These are phyloP conservation scores for Balaeniceps rex DNA, from an alignment of 2,113 vertebrate genomes.

Conservation along the genomic window DNA sequence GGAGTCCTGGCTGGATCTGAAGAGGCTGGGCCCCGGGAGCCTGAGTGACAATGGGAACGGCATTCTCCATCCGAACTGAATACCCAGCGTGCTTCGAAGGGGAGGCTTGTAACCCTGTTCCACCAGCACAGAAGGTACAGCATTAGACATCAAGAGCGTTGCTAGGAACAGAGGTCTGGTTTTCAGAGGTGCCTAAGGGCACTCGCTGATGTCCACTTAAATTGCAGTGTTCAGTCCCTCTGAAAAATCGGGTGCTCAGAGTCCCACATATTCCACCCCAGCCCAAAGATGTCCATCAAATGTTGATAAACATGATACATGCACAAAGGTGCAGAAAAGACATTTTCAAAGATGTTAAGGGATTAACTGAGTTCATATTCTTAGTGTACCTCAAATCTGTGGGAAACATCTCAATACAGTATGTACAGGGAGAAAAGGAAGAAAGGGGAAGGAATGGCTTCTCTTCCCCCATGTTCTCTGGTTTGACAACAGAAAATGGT, in stretches of 20 bases:
- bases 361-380: not conserved
- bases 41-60: slow-evolving; percentile 97
- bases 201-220: not conserved
- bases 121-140: slow-evolving; percentile 22
- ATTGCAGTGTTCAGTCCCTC: not conserved
- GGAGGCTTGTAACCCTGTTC: slow-evolving; percentile 91
- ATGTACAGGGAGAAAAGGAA: not conserved
- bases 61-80: slow-evolving; percentile 97
- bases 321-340: not conserved
- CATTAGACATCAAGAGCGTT: not conserved
- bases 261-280: not conserved
- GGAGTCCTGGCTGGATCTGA: slow-evolving; percentile 95
- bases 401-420: not conserved
- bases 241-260: not conserved
- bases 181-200: not conserved
- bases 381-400: not conserved
- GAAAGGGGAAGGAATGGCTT: not conserved
- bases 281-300: not conserved
- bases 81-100: slow-evolving; percentile 97
- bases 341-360: not conserved
- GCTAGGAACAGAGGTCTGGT: not conserved
- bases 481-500: not conserved
- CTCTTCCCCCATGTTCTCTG: not conserved
- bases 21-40: slow-evolving; percentile 93
- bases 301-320: not conserved